Evolutionary conservation across 1,140 invertebrate genomes (phyloP).

Genomic region (Littorina saxatilis): DNA sequence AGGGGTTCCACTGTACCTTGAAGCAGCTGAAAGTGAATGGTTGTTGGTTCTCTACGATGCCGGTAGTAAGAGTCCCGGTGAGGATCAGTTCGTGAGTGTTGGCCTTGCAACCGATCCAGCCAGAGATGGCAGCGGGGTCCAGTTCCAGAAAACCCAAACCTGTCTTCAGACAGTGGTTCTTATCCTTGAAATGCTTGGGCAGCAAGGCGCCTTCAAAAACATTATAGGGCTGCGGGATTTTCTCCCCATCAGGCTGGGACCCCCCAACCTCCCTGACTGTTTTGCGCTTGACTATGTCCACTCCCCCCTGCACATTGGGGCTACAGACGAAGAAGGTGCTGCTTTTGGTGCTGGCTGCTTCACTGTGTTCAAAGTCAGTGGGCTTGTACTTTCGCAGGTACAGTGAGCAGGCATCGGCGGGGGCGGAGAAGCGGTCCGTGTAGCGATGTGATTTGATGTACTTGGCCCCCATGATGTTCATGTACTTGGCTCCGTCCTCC

Average conservation of each 20-base stretch:
- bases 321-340: neutral
- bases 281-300: neutral
- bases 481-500: no score
- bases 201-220: constrained; percentile 11
- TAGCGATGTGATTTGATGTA: no score
- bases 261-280: neutral
- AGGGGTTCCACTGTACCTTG: no score
- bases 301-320: neutral
- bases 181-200: neutral
- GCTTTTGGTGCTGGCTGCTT: neutral
- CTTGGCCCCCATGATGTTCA: no score
- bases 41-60: no score
- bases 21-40: no score
- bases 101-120: neutral
- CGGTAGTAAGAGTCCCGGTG: neutral
- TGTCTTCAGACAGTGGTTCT: constrained; percentile 3
- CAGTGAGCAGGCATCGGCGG: neutral
- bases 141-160: neutral
- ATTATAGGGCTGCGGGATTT: neutral
- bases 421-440: no score
- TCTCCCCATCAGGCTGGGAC: neutral
- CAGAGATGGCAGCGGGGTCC: neutral
- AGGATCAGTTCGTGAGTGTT: neutral
- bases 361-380: neutral
- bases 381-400: neutral